phyloP scores from a whole-genome alignment of 2,797 vertebrate species.

The Melanogrammus aeglefinus region DNA sequence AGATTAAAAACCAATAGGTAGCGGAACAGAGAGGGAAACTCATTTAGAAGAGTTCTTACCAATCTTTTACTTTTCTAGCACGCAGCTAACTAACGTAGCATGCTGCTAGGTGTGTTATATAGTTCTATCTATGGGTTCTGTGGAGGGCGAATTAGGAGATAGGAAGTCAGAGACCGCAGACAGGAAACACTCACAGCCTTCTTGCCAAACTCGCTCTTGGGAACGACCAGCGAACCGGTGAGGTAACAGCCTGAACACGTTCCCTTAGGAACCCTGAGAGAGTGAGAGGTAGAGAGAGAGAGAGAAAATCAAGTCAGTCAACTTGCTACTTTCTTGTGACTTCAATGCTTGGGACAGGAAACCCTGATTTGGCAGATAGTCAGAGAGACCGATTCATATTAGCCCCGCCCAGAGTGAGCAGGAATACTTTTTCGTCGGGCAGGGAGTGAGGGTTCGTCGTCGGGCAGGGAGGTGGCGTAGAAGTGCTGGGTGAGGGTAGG shows the following conservation, averaged over 20 bases:
- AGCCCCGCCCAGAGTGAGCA: too few species aligned
- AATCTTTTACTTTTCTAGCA: neutral
- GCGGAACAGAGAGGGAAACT: constrained; percentile 2
- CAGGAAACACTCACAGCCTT: constrained; percentile 91
- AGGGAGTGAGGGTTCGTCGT: constrained; percentile 79
- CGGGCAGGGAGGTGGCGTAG: constrained; percentile 88
- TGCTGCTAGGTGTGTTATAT: neutral
- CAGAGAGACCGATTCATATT: too few species aligned
- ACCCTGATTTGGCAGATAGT: too few species aligned
- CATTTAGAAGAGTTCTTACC: neutral
- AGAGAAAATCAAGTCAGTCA: neutral
- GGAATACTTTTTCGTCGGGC: constrained; percentile 45
- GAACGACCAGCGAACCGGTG: constrained; percentile 85
- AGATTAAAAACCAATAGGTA: neutral
- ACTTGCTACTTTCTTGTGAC: too few species aligned
- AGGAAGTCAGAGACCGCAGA: constrained; percentile 13
- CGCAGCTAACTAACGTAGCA: neutral
- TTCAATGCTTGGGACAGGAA: too few species aligned
- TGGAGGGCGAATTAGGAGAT: neutral
- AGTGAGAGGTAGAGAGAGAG: neutral
- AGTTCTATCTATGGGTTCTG: neutral
- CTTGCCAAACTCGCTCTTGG: constrained; percentile 96
- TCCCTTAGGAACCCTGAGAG: constrained; percentile 90
- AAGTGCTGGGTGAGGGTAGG: constrained; percentile 54
- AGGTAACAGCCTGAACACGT: constrained; percentile 93